Conservation (phyloP, 2,888 invertebrate genomes). For the Drosophila infuscata region DNA sequence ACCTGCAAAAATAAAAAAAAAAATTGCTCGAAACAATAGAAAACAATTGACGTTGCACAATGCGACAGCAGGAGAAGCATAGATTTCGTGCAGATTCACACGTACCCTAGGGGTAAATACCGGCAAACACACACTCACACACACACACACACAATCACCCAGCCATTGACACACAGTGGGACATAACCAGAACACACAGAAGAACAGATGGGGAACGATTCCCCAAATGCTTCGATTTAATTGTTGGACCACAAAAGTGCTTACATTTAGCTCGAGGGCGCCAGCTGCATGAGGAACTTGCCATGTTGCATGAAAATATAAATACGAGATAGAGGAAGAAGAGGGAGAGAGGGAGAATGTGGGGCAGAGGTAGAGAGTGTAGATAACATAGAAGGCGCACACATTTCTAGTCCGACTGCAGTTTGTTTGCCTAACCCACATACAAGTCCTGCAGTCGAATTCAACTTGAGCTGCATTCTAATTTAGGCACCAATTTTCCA, state of each 20-base stretch:
- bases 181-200: constrained; percentile 2
- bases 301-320: constrained; percentile 13
- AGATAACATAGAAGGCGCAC: constrained; percentile 24
- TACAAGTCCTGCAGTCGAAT: constrained; percentile 30
- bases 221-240: constrained; percentile 66
- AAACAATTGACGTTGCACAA: constrained; percentile 67
- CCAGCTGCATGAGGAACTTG: constrained; percentile 33
- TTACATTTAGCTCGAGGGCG: constrained; percentile 61
- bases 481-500: constrained; percentile 69
- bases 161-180: constrained; percentile 5
- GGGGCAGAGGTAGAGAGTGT: background rate
- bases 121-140: constrained; percentile 35
- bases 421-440: constrained; percentile 62
- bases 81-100: constrained; percentile 67
- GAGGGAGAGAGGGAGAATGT: background rate
- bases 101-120: constrained; percentile 70
- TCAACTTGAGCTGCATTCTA: constrained; percentile 78
- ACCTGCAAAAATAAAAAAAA: background rate
- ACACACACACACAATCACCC: background rate
- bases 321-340: background rate
- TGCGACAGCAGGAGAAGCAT: constrained; percentile 40
- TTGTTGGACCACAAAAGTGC: constrained; percentile 75
- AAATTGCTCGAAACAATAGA: constrained; percentile 40
- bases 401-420: constrained; percentile 47
- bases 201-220: background rate